Evolutionary conservation across 1,140 invertebrate genomes (phyloP), one percentile per base, ranked within the genome.

Genomic region (Nilaparvata lugens): DNA sequence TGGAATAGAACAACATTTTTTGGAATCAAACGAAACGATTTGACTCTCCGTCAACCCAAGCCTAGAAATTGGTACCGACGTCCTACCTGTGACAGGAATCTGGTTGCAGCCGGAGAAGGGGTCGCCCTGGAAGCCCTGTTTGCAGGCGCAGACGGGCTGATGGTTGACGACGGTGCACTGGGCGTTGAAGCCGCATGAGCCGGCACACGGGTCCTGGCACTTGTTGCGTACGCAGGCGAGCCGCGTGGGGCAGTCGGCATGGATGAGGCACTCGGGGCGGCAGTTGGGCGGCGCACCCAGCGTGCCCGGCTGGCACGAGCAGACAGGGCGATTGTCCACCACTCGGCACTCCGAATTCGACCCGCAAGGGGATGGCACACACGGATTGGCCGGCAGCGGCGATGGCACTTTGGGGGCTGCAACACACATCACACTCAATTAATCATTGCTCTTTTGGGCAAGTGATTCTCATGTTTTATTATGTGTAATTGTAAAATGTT

Each of bases 321-420:
- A 94, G 13, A 89, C 82, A 0, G 89, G 82, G 61, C 84, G 79
- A 21, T 80, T 77, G 52, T 80, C 82, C 21, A 86, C 76, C 51
- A 84, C 81, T 5, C 82, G 79, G 68, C 90, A 94, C 35, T 86
- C 80, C 1, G 89, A 82, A 70, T 93, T 89, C 0, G 86, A 80
- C 4, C 91, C 91, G 73, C 91, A 94, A 1, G 88, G 89, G 55
- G 87, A 89, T 38, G 87, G 86, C 43, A 85, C 67, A 66, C 89
- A 92, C 18, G 86, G 87, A 70, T 88, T 82, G 14, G 70, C 74
- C 7, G 74, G 68, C 13, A 63, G 55, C 11, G 65, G 55, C 11
- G 65, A 63, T 14, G 73, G 66, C 14, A 66, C 58, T 65, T 62
- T 68, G 19, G 58, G 56, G 52, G 62, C 67, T 71, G 40, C 21